A percentile compares a stretch with the other conserved stretches of the same genome.
Conservation (phyloP, 30 jellyfish, hydroid and myxozoan species). For the Pseudorhiza aurosa region DNA sequence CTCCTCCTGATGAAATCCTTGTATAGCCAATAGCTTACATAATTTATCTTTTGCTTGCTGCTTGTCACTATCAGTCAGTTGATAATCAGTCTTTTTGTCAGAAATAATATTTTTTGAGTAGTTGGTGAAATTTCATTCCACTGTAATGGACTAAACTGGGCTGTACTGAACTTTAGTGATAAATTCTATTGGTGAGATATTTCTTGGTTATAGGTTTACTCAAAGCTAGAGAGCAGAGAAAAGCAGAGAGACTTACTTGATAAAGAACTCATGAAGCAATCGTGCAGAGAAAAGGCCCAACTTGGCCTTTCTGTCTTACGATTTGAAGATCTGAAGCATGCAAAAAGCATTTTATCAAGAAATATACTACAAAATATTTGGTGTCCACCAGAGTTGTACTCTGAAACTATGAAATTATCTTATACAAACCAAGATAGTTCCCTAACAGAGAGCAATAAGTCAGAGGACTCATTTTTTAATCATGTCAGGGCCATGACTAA, state of each 20-base stretch:
- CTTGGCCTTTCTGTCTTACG: neutral
- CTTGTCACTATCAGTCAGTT: no score
- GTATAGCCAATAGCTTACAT: no score
- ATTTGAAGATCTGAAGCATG: slow-evolving; percentile 48
- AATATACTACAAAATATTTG: slow-evolving; percentile 39
- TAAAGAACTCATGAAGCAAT: neutral
- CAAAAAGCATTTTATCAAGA: slow-evolving; percentile 12
- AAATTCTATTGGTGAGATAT: neutral
- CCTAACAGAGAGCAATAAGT: neutral
- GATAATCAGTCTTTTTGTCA: slow-evolving; percentile 9
- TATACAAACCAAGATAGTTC: no score
- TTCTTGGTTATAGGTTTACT: neutral
- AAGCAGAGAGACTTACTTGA: slow-evolving; percentile 2
- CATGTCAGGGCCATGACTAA: neutral
- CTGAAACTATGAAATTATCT: slow-evolving; percentile 13
- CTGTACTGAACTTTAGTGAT: no score
- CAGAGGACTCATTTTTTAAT: neutral
- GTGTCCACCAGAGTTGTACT: slow-evolving; percentile 34
- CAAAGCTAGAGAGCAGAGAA: slow-evolving; percentile 16
- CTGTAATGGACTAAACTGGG: neutral
- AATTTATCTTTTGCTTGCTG: no score
- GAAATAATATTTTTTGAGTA: neutral
- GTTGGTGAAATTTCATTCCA: neutral
- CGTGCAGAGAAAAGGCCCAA: neutral
- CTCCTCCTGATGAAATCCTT: no score